Evolutionary conservation across 2,888 invertebrate genomes (phyloP), one percentile per base, ranked within the genome.

Genomic region (Drosophila prostipennis): DNA sequence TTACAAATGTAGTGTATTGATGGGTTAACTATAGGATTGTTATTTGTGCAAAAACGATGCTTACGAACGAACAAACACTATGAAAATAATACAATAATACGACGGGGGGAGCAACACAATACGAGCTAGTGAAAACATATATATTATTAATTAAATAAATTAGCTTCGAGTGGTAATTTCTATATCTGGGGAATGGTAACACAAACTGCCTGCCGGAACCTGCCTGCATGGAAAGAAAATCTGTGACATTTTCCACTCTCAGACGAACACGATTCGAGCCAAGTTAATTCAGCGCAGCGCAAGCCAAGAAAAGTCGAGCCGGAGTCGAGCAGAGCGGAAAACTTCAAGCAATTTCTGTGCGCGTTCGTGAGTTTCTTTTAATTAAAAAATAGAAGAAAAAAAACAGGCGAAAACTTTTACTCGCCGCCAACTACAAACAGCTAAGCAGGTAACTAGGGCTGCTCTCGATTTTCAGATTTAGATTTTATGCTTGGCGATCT

Each of bases 121-220:
- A 71, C 58, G 46, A 81, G 67, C 69, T 81, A 81, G 87, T 85
- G 81, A 81, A 87, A 81, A 87, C 26, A 26, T 26, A 26, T 34
- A 34, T 11, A 34, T 29, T 81, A 88, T 76, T 82, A 82, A 88
- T 88, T 82, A 82, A 82, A 82, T 86, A 82, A 82, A 82, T 88
- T 88, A 86, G 74, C 76, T 76, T 64, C 54, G 54, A 65, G 79
- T 77, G 64, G 80, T 87, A 79, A 82, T 83, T 78, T 80, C 83
- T 77, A 84, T 77, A 84, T 74, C 77, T 89, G 87, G 82, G 81
- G 78, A 86, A 84, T 87, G 73, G 85, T 87, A 84, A 89, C 87
- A 83, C 87, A 80, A 78, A 29, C 46, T 34, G 54, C 26, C 64
- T 55, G 76, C 71, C 76, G 61, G 74, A 56, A 65, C 72, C 65